Evolutionary conservation across 2,797 vertebrate species (phyloP).

Genomic region (Arremon brunneinucha): DNA sequence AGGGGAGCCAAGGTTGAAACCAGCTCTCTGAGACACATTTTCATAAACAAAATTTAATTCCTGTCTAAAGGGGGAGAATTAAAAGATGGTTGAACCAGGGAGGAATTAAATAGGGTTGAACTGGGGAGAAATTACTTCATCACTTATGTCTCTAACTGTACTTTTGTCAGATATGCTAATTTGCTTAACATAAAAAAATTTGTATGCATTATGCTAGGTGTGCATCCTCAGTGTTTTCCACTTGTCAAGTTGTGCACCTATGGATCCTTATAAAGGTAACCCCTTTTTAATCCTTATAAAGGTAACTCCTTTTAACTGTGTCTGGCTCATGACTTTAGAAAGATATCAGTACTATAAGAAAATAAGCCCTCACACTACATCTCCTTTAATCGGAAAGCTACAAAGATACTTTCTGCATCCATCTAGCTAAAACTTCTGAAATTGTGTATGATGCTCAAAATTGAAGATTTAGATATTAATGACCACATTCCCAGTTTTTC

Average conservation of each 20-base stretch:
- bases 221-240: not conserved
- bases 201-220: not conserved
- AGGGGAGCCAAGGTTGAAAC: not conserved
- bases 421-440: not conserved
- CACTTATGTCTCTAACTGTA: not conserved
- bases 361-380: not conserved
- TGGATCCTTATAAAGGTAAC: not conserved
- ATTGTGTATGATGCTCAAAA: not conserved
- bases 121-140: not conserved
- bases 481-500: not conserved
- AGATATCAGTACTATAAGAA: not conserved
- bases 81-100: accelerated
- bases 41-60: not conserved
- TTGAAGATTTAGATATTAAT: not conserved
- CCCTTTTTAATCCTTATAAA: not conserved
- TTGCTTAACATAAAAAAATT: not conserved
- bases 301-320: not conserved
- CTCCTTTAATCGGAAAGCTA: not conserved
- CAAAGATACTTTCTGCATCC: not conserved
- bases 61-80: not conserved
- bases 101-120: not conserved
- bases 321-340: not conserved
- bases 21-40: not conserved
- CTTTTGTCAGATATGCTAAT: not conserved
- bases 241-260: not conserved